A percentile compares a stretch with the other conserved stretches of the same genome.
These are phyloP conservation scores for Acleris holmiana DNA, from an alignment of 2,888 invertebrate genomes.

Conservation along the genomic window DNA sequence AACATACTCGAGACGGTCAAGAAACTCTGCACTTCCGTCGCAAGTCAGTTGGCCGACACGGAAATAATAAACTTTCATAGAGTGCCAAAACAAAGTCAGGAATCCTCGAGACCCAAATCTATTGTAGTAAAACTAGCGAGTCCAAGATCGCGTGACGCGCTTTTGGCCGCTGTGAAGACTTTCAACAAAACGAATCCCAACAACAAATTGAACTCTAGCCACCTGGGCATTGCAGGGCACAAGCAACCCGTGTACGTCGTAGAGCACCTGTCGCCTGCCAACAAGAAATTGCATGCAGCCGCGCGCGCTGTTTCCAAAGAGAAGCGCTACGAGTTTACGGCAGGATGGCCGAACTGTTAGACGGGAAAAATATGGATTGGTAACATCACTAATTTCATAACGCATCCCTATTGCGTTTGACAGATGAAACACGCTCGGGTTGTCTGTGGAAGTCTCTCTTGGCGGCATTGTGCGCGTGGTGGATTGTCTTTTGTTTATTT, in stretches of 20 bases:
- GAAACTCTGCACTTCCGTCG: background rate
- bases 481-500: too few relatives aligned
- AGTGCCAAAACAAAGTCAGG: background rate
- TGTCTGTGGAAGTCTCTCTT: too few relatives aligned
- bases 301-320: constrained; percentile 12
- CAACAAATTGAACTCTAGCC: constrained; percentile 15
- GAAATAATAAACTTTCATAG: background rate
- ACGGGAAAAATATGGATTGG: too few relatives aligned
- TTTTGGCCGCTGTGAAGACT: constrained; percentile 14
- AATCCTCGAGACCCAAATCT: background rate
- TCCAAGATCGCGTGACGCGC: constrained; percentile 3
- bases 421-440: too few relatives aligned
- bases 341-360: too few relatives aligned
- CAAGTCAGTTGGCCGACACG: background rate
- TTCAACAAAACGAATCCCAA: constrained; percentile 9
- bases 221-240: constrained; percentile 9
- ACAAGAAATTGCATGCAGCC: constrained; percentile 22
- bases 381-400: too few relatives aligned
- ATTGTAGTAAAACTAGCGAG: constrained; percentile 7
- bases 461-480: too few relatives aligned
- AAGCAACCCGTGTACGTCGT: constrained; percentile 13
- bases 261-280: constrained; percentile 18
- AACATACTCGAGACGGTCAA: background rate
- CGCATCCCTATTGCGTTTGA: too few relatives aligned
- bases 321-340: constrained; percentile 5